phyloP scores from a whole-genome alignment of 2,797 vertebrate species.

The Oryzias dopingdopingensis region DNA sequence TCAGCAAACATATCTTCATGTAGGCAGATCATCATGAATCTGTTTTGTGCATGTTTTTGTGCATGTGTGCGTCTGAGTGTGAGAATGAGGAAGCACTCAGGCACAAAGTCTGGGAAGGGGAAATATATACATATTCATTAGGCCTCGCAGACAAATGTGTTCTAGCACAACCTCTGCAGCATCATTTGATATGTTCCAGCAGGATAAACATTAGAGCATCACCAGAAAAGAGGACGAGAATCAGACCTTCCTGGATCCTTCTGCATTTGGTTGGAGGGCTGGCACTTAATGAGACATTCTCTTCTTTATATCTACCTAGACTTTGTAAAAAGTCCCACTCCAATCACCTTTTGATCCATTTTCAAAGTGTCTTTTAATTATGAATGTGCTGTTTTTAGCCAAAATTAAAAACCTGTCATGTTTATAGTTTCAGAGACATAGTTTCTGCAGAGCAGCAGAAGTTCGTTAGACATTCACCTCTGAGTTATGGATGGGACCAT shows the following conservation, averaged over 20 bases:
- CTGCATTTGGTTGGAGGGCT: conserved; percentile 25
- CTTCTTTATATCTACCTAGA: conserved; percentile 45
- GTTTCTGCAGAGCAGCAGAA: no score
- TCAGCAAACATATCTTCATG: conserved; percentile 7
- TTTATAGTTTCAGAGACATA: no score
- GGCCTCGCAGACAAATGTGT: conserved; percentile 49
- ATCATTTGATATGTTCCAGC: conserved; percentile 14
- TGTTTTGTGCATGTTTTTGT: conserved; percentile 7
- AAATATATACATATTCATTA: conserved; percentile 55
- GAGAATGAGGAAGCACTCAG: conserved; percentile 27
- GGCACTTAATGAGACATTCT: conserved; percentile 12
- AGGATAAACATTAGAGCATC: conserved; percentile 26
- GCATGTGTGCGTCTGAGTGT: conserved; percentile 5
- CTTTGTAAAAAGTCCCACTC: conserved; percentile 30
- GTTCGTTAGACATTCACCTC: no score
- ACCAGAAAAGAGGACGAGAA: conserved; percentile 8
- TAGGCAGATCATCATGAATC: conserved; percentile 4
- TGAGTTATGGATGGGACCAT: no score
- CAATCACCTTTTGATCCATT: no score
- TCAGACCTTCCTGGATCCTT: conserved; percentile 18
- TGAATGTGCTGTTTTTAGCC: no score
- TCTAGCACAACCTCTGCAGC: conserved; percentile 24
- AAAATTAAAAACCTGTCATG: no score
- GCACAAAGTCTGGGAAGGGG: conserved; percentile 9
- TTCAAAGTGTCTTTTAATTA: no score